These are phyloP conservation scores for Sinhomidia bicolor DNA, from an alignment of 2,888 invertebrate species.

Conservation along the genomic window DNA sequence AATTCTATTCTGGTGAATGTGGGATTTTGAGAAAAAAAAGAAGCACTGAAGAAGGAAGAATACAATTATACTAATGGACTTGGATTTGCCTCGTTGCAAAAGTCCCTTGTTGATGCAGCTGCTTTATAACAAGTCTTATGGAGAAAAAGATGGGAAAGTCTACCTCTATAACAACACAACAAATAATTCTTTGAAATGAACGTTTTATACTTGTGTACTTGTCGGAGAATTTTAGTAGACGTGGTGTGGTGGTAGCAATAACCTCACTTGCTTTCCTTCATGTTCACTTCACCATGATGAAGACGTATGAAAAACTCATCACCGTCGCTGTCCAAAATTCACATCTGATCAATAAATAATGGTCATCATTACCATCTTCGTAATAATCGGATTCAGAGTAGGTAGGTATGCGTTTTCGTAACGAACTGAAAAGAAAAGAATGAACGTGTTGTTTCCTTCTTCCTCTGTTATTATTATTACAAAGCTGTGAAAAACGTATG, in stretches of 20 bases:
- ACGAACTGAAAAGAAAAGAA: neutral
- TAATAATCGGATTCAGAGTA: neutral
- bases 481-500: neutral
- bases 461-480: too few relatives aligned
- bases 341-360: slow-evolving; percentile 8
- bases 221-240: too few relatives aligned
- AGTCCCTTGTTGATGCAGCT: slow-evolving; percentile 20
- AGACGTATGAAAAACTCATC: slow-evolving; percentile 22
- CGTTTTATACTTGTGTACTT: too few relatives aligned
- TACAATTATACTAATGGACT: slow-evolving; percentile 45
- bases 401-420: neutral
- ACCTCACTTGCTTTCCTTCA: neutral
- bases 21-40: neutral
- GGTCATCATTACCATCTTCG: neutral
- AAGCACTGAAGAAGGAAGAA: neutral
- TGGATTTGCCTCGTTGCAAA: slow-evolving; percentile 23
- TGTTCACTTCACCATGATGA: neutral
- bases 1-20: neutral
- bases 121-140: too few relatives aligned
- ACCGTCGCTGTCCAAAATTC: neutral
- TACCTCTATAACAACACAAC: too few relatives aligned
- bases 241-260: neutral
- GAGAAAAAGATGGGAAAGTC: neutral
- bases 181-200: too few relatives aligned
- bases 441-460: neutral